Conservation (phyloP, 2,113 vertebrate species). For the Corvus moneduloides region DNA sequence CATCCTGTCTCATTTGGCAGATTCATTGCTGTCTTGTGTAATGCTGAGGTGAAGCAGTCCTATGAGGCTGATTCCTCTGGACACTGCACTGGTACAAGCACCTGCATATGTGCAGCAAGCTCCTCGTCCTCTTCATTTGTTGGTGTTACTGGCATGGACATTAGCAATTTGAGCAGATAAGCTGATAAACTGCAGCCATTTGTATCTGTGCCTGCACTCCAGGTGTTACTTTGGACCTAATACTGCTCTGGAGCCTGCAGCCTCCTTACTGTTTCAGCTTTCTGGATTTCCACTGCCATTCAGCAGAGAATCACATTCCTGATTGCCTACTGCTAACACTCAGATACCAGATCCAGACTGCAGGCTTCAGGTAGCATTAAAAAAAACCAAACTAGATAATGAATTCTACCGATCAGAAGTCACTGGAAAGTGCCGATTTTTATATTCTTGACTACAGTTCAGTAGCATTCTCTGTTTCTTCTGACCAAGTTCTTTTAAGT, state of each 20-base stretch:
- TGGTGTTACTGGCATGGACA: background rate
- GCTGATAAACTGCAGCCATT: background rate
- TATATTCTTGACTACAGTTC: slow-evolving; percentile 15
- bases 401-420: background rate
- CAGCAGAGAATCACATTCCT: background rate
- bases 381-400: background rate
- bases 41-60: background rate
- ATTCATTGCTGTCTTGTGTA: background rate
- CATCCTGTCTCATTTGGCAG: background rate
- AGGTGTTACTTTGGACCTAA: background rate
- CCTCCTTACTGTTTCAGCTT: background rate
- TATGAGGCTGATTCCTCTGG: background rate
- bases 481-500: slow-evolving; percentile 14
- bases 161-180: background rate
- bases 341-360: background rate
- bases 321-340: background rate
- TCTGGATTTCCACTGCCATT: background rate
- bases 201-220: background rate
- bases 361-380: background rate
- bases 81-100: background rate
- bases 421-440: slow-evolving; percentile 18
- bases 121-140: background rate
- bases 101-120: background rate
- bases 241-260: background rate
- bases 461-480: slow-evolving; percentile 19